Base-by-base conservation (phyloP, 2,888 invertebrate genomes). In the Sesamia inferens region DNA sequence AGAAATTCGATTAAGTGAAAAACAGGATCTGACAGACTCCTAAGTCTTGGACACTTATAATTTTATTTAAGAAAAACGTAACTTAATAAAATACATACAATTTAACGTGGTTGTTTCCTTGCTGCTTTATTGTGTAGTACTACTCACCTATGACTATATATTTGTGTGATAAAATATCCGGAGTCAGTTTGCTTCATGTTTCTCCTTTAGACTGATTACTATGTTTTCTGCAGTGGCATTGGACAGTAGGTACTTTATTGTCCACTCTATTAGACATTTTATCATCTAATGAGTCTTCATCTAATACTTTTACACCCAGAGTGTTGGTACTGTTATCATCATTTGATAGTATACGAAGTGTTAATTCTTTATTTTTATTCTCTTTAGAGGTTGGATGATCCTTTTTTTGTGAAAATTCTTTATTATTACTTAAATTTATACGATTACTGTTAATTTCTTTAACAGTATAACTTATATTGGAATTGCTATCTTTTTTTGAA, bases 31-130 rank as follows among this genome's bases (percentile, higher is more conserved):
- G 5, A 42, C 13, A 24, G 66, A 61, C 22, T 59, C 22, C 10
- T 79, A 54, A 67, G 42, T 48, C 39, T 54, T 68, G 19, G 16
- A 13, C 19, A 74, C 24, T 22, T 11, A 68, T 65, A 8, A 2
- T 68, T 73, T 73, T 71, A 81, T 66, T 72, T 70, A 66, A 57
- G 31, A 64, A 67, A 67, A 68, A 67, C n/a, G 44, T 65, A 61
- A 67, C 51, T 61, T 63, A 69, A 71, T 74, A 73, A 72, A 84
- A 72, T 62, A 81, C 59, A 63, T 66, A 67, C 22, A 70, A 58
- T 72, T 71, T 48, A 22, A 13, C 5, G 1, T 47, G 44, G 0
- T 48, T 62, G 54, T 69, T 74, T 79, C 66, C n/a, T 54, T 68
- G 13, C 58, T 54, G 11, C 47, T 14, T 24, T 51, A 6, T 55